Percentiles rank a stretch among this genome's conserved stretches.
Evolutionary conservation across 2,113 vertebrate species (phyloP).

Genomic region (Malurus cyaneus): DNA sequence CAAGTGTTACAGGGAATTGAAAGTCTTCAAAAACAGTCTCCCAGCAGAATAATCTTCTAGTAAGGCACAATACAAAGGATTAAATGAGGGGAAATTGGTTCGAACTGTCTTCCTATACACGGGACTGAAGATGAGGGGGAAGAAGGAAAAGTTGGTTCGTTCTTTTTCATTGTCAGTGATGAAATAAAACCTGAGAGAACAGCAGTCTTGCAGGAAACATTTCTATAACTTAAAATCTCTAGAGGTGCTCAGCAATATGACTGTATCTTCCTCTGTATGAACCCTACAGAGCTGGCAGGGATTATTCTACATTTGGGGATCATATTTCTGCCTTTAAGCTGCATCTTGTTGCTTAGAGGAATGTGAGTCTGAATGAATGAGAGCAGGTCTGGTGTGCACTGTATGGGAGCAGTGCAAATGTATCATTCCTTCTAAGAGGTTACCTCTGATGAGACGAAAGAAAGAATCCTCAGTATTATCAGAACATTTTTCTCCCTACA

Average conservation of each 20-base stretch:
- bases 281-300: neutral
- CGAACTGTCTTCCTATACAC: neutral
- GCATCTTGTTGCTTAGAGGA: neutral
- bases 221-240: neutral
- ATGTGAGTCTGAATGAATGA: neutral
- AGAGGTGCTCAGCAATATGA: neutral
- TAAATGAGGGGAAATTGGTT: neutral
- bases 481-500: neutral
- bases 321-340: neutral
- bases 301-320: neutral
- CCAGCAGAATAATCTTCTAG: neutral
- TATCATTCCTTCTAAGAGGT: neutral
- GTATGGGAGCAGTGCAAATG: neutral
- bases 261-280: neutral
- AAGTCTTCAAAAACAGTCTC: neutral
- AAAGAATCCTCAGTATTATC: neutral
- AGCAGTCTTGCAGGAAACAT: neutral
- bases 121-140: neutral
- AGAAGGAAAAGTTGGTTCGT: neutral
- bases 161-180: neutral
- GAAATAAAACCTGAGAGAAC: neutral
- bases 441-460: neutral
- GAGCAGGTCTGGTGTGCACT: neutral
- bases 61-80: neutral
- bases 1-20: neutral